phyloP scores from a whole-genome alignment of 2,797 vertebrate species.

The Paguma larvata region DNA sequence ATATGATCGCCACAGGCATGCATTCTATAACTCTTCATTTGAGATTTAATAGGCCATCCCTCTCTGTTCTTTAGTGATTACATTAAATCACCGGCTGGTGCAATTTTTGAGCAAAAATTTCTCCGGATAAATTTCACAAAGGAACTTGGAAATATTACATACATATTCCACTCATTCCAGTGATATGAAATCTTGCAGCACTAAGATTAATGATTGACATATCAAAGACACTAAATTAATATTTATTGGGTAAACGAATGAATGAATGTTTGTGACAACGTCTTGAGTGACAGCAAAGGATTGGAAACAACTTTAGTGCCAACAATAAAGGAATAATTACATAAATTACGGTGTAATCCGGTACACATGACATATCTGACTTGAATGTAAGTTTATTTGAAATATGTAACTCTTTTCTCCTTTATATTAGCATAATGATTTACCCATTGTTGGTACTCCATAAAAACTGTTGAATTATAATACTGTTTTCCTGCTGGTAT shows the following conservation, averaged over 20 bases:
- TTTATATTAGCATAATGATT: background rate
- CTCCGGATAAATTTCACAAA: constrained; percentile 52
- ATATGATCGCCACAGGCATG: background rate
- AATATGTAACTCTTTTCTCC: background rate
- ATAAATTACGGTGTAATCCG: background rate
- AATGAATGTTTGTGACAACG: background rate
- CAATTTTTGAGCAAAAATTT: constrained; percentile 35
- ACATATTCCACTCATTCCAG: background rate
- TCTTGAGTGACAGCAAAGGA: background rate
- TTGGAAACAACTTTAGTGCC: background rate
- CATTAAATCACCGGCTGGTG: background rate
- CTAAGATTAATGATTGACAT: background rate
- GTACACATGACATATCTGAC: background rate
- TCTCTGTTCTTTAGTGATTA: background rate
- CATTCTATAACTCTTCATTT: background rate
- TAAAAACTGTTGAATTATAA: constrained; percentile 38
- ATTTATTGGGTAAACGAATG: background rate
- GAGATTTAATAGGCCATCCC: background rate
- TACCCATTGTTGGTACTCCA: background rate
- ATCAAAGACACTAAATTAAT: background rate
- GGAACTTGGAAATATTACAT: background rate
- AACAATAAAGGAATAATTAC: constrained; percentile 24
- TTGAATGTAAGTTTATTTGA: background rate
- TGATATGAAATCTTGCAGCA: background rate
- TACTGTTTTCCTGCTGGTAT: background rate